Percentiles rank a stretch among this genome's conserved stretches.
These are phyloP conservation scores for Phacellophora camtschatica DNA, from an alignment of 30 jellyfish, hydroid and myxozoan genomes.

Conservation along the genomic window DNA sequence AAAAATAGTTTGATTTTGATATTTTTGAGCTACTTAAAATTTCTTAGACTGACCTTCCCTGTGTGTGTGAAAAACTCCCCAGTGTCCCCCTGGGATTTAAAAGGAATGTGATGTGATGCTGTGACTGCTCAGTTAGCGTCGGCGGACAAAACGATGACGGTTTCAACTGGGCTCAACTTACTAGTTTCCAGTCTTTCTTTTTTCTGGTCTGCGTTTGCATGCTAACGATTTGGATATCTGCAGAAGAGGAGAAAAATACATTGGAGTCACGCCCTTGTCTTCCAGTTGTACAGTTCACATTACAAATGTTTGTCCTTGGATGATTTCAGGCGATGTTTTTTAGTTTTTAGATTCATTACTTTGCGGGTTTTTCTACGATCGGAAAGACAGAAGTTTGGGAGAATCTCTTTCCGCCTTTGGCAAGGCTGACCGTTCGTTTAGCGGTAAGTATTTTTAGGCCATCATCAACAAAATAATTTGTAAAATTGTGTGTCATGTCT, in stretches of 20 bases:
- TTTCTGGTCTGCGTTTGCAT: slow-evolving; percentile 56
- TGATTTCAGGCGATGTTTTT: slow-evolving; percentile 23
- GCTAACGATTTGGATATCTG: slow-evolving; percentile 53
- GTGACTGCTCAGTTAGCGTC: no score
- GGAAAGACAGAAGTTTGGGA: slow-evolving; percentile 31
- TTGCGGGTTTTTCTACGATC: slow-evolving; percentile 3
- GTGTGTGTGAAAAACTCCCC: no score
- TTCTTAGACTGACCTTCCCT: no score
- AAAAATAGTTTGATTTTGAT: no score
- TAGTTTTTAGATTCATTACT: slow-evolving; percentile 30
- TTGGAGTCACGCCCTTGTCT: slow-evolving; percentile 66
- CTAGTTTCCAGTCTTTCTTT: slow-evolving; percentile 38
- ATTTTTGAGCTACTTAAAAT: no score
- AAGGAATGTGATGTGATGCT: neutral
- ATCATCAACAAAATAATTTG: neutral
- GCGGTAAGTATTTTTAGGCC: slow-evolving; percentile 28
- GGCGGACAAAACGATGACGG: neutral
- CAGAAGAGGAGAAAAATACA: neutral
- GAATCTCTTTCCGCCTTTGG: slow-evolving; percentile 45
- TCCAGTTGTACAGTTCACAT: neutral
- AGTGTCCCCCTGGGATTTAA: no score
- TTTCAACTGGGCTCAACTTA: neutral
- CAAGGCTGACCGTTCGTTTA: slow-evolving; percentile 35
- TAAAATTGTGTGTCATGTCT: neutral
- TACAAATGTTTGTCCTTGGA: slow-evolving; percentile 11